These are phyloP conservation scores for Drosophila picticornis DNA, from an alignment of 2,888 invertebrate genomes.

Conservation along the genomic window DNA sequence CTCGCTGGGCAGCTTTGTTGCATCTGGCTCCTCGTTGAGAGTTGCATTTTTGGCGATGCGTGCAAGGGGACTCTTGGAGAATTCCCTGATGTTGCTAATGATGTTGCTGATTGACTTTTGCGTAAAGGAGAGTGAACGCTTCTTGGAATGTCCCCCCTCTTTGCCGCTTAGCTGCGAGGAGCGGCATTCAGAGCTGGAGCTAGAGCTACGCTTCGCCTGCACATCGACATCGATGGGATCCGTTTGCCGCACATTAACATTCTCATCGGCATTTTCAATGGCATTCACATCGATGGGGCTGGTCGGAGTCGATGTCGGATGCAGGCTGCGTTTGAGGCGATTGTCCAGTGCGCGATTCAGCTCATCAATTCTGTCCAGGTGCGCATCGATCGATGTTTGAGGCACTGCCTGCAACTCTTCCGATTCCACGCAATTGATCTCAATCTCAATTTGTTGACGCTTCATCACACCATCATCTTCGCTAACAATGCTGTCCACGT, in stretches of 20 bases:
- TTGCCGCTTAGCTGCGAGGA: conserved; percentile 62
- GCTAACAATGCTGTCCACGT: conserved; percentile 56
- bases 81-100: conserved; percentile 83
- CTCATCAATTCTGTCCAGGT: conserved; percentile 84
- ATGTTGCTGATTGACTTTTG: conserved; percentile 84
- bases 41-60: conserved; percentile 60
- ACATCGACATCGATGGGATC: conserved; percentile 39
- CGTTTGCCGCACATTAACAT: conserved; percentile 29
- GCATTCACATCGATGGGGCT: conserved; percentile 73
- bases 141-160: conserved; percentile 69
- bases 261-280: conserved; percentile 71
- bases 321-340: conserved; percentile 80
- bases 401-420: conserved; percentile 24
- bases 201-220: conserved; percentile 77
- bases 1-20: conserved; percentile 31
- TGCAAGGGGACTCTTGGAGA: conserved; percentile 81
- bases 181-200: conserved; percentile 82
- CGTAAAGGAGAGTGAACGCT: conserved; percentile 84
- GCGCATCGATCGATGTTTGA: conserved; percentile 83
- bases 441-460: conserved; percentile 70
- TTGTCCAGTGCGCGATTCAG: conserved; percentile 83
- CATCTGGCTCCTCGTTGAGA: conserved; percentile 62
- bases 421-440: conserved; percentile 72
- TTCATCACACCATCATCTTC: conserved; percentile 44
- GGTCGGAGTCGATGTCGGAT: conserved; percentile 36